Evolutionary conservation across 1,140 invertebrate species (phyloP).

Genomic region (Drosophila teissieri): DNA sequence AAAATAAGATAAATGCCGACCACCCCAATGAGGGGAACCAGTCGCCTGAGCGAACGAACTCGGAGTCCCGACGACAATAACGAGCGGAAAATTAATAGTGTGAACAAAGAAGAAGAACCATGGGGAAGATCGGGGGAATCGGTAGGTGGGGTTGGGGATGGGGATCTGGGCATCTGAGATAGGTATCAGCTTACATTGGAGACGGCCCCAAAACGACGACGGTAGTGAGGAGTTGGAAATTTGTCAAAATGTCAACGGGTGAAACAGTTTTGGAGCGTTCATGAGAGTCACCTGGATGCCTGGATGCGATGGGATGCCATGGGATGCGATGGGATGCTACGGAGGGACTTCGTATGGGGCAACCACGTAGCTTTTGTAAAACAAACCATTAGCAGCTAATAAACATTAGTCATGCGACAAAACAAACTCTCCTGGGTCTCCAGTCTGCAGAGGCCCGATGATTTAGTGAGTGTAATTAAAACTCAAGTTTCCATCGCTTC

Average conservation of each 20-base stretch:
- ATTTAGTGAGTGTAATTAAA: conserved; percentile 83
- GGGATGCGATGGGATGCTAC: conserved; percentile 3
- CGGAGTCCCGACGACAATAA: conserved; percentile 42
- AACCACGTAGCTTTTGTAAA: conserved; percentile 82
- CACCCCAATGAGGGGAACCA: conserved; percentile 65
- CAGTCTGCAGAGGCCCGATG: conserved; percentile 52
- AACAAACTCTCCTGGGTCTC: conserved; percentile 22
- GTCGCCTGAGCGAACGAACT: conserved; percentile 10
- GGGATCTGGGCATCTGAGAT: conserved; percentile 68
- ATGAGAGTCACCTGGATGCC: neutral
- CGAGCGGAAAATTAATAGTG: conserved; percentile 84
- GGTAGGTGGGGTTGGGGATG: conserved; percentile 44
- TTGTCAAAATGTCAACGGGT: conserved; percentile 85
- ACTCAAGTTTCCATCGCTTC: conserved; percentile 73
- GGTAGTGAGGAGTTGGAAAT: conserved; percentile 75
- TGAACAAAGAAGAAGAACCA: conserved; percentile 59
- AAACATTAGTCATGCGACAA: conserved; percentile 84
- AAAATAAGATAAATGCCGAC: conserved; percentile 83
- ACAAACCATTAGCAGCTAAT: conserved; percentile 85
- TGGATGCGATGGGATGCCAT: conserved; percentile 14
- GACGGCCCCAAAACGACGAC: conserved; percentile 25
- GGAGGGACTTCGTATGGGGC: conserved; percentile 14
- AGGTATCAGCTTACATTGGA: conserved; percentile 80
- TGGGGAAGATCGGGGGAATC: neutral
- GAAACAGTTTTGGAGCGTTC: conserved; percentile 70